A percentile compares a stretch with the other conserved stretches of the same genome.
These are phyloP conservation scores for Himalopsyche kuldschensis DNA, from an alignment of 2,888 invertebrate genomes.

Conservation along the genomic window DNA sequence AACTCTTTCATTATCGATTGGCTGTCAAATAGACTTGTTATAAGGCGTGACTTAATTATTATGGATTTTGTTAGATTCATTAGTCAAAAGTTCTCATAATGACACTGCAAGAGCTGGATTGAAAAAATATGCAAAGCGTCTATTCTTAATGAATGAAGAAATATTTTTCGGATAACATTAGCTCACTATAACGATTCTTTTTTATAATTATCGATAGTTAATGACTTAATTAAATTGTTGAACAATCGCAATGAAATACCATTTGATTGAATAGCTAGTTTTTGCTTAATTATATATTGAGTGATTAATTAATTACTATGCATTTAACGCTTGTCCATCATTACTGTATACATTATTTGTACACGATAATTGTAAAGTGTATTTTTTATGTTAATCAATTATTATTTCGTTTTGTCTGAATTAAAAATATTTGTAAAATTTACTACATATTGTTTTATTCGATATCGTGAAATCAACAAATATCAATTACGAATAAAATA, in stretches of 20 bases:
- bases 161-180: background rate
- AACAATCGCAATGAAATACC: background rate
- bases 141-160: background rate
- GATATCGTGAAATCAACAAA: too few relatives aligned
- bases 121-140: background rate
- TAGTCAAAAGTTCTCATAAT: background rate
- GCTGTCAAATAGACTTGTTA: background rate
- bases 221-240: background rate
- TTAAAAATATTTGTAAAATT: too few relatives aligned
- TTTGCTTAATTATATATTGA: background rate
- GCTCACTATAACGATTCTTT: too few relatives aligned
- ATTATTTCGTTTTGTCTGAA: too few relatives aligned
- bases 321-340: too few relatives aligned
- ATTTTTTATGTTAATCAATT: too few relatives aligned
- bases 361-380: too few relatives aligned
- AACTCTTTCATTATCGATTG: background rate
- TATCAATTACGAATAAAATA: too few relatives aligned
- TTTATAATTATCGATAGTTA: background rate
- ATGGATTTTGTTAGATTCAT: constrained; percentile 1
- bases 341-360: too few relatives aligned
- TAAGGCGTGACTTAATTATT: constrained; percentile 24
- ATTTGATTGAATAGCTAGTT: background rate
- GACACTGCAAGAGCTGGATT: background rate
- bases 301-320: too few relatives aligned
- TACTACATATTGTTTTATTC: too few relatives aligned